Conservation (phyloP, 2,888 invertebrate genomes). For the Aelia acuminata region DNA sequence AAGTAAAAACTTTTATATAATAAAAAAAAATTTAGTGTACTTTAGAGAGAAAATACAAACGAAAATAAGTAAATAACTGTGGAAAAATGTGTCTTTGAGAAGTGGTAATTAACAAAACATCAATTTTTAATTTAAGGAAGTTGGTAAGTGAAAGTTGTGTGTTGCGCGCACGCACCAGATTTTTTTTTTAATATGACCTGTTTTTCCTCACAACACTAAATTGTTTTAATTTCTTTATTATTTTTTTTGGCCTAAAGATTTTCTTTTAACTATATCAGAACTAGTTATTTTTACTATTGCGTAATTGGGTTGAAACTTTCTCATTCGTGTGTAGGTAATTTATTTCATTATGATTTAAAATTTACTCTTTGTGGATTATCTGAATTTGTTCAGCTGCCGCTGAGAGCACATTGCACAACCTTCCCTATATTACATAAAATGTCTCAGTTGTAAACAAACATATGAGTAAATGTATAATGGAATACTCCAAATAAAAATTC, state of each 20-base stretch:
- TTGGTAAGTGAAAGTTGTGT: too few species aligned
- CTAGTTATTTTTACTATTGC: not conserved
- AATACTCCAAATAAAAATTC: not conserved
- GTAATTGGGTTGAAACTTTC: not conserved
- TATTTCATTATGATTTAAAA: not conserved
- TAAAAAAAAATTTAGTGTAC: too few species aligned
- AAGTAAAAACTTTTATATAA: too few species aligned
- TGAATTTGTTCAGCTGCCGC: not conserved
- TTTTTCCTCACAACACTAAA: not conserved
- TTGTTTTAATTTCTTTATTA: too few species aligned
- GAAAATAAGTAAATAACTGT: too few species aligned
- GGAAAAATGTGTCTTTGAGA: too few species aligned
- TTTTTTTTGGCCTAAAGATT: not conserved
- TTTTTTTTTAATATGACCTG: not conserved
- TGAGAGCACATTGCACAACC: not conserved
- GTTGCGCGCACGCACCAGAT: too few species aligned
- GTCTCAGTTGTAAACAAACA: not conserved
- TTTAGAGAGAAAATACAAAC: too few species aligned
- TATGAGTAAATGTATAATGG: not conserved
- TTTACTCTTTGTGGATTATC: not conserved
- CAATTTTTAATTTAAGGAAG: too few species aligned
- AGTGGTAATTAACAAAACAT: too few species aligned
- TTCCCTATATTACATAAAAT: not conserved
- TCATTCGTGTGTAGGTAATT: slow-evolving; percentile 6
- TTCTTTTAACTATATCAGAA: not conserved